A percentile compares a stretch with the other conserved stretches of the same genome.
These are phyloP conservation scores for Danio jaintianensis DNA, from an alignment of 2,797 vertebrate genomes.

Conservation along the genomic window DNA sequence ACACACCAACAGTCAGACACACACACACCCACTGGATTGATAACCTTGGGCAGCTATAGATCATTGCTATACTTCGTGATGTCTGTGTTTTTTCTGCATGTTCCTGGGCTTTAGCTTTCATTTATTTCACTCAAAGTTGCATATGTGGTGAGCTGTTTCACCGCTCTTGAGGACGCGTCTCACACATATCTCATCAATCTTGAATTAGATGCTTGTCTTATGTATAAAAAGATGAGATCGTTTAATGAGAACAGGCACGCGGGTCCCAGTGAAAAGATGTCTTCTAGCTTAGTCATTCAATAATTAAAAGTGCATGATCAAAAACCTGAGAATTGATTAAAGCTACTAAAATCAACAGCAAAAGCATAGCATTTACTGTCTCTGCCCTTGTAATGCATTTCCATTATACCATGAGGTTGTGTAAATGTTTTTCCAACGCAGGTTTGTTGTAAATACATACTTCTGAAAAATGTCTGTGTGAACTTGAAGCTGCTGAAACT, in stretches of 20 bases:
- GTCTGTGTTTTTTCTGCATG: neutral
- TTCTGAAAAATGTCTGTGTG: no score
- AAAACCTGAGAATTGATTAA: conserved; percentile 21
- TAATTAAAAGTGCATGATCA: conserved; percentile 41
- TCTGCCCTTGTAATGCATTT: neutral
- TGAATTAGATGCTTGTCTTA: conserved; percentile 44
- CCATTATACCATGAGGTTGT: neutral
- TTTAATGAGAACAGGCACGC: conserved; percentile 14
- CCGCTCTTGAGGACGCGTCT: conserved; percentile 1
- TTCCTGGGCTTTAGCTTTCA: conserved; percentile 6
- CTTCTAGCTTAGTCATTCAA: conserved; percentile 24
- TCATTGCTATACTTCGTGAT: conserved; percentile 11
- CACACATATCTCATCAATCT: conserved; percentile 18
- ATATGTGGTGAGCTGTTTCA: neutral
- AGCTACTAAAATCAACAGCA: conserved; percentile 17
- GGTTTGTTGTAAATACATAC: no score
- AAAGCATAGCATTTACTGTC: neutral
- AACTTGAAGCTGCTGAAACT: no score
- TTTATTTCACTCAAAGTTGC: conserved; percentile 31
- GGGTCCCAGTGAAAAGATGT: neutral
- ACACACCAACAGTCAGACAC: neutral
- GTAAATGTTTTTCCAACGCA: neutral
- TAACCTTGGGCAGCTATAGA: conserved; percentile 11
- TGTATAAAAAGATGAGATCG: conserved; percentile 27
- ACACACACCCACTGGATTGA: conserved; percentile 3